Base-by-base conservation (phyloP, 2,888 invertebrate species). In the Drymonia ruficornis region DNA sequence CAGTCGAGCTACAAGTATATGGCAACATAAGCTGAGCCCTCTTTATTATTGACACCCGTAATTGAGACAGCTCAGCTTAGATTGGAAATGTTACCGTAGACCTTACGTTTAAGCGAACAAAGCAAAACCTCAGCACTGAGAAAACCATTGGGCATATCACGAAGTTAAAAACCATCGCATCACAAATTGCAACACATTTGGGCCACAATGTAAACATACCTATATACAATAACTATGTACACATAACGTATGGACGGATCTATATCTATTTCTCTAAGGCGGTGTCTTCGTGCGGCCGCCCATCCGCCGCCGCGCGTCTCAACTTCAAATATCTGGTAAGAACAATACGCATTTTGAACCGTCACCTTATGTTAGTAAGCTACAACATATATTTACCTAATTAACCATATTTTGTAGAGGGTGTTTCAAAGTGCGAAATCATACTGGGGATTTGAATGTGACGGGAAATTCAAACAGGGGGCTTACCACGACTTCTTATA, bases 181-280 rank as follows among this genome's bases (percentile, higher is more conserved):
- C 59, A 65, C 53, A 62, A 63, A 55, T 52, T 56, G 29, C 46
- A 23, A 51, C 54, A 56, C 65, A 16, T 19, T 19, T 43, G 46
- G 15, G 81, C 78, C 88, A 88, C 87, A 86, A 87, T 87, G 85
- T 81, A 80, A 83, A 91, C 91, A 83, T 91, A 91, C 91, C 91
- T 91, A 91, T 85, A 83, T 85, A 83, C 82, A 85, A 69, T 46
- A 72, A 81, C 76, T 89, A 89, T 90, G 80, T 89, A 91, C 87
- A 89, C 74, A 78, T 73, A 67, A 75, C 76, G 68, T 68, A 67
- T 72, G 81, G 77, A 74, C 72, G 79, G 75, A 69, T 71, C 74
- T 66, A 74, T 76, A 34, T 34, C 47, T 89, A 89, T 83, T 87
- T 83, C 72, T 85, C 83, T 78, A 86, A 76, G 40, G 87, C 67